Base-by-base conservation (phyloP, 2,888 invertebrate genomes). In the Orthonevra nobilis region DNA sequence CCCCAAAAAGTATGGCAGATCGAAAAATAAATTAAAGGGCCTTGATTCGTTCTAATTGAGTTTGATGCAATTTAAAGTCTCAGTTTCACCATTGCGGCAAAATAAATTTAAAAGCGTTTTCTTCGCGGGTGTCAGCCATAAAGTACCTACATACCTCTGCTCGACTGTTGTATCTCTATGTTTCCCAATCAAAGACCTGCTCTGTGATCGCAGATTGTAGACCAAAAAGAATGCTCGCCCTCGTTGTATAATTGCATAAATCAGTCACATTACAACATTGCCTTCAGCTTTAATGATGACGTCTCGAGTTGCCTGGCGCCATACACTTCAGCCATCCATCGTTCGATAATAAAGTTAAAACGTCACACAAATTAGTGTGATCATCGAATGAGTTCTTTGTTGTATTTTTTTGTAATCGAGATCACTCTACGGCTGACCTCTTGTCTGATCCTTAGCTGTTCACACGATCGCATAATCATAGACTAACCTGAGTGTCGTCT, bases 361-460 rank as follows among this genome's bases (percentile, higher is more conserved):
- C 74, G 74, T 75, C 74, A 69, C 61, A 69, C 46, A 75, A 75
- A 74, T 74, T 74, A 68, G 69, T 38, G 30, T 44, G 73, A 73
- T 66, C 58, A 73, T 44, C 58, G 20, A 36, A 60, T 66, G 44
- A 60, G 60, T 61, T 48, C 26, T 48, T 14, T 32, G 34, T 44
- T 10, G 34, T 38, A 7, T 9, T 56, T 34, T 44, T 36, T n/a
- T n/a, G n/a, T n/a, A n/a, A 64, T 42, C 44, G 46, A 40, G 54
- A 28, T 26, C 28, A 46, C 46, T 28, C 32, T 52, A 32, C 7
- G 19, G 10, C 48, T 66, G 75, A 75, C 70, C 70, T 63, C 63
- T 56, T 56, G 54, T 48, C 28, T 54, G 61, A 32, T 61, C 54
- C 69, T 44, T 44, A n/a, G 36, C 36, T 54, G 54, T 69, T 61